Evolutionary conservation across 2,113 vertebrate species (phyloP).

Genomic region (Malaclemys terrapin): DNA sequence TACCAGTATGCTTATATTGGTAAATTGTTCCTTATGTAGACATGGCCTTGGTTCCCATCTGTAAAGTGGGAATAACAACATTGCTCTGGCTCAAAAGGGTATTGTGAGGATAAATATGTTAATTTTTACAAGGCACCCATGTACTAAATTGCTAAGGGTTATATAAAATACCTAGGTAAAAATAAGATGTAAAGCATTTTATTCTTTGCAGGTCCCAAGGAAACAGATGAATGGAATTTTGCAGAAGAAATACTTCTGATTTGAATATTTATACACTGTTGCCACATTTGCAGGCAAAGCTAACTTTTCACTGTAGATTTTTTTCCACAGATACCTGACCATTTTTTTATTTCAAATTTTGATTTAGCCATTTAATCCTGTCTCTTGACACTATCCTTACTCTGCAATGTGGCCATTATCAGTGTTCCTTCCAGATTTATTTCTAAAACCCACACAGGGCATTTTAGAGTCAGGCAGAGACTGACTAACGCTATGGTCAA

Average conservation of each 20-base stretch:
- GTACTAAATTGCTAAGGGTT: background rate
- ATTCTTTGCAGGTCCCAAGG: accelerated
- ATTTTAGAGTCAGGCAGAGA: background rate
- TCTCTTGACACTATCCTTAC: background rate
- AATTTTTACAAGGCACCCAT: too few species aligned
- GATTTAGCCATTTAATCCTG: background rate
- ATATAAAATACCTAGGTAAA: background rate
- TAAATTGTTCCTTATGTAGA: too few species aligned
- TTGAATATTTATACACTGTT: background rate
- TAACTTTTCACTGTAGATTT: background rate
- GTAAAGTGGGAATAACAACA: background rate
- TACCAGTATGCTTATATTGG: too few species aligned
- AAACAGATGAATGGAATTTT: background rate
- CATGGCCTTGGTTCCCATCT: too few species aligned
- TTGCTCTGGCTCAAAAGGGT: background rate
- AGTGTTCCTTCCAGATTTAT: background rate
- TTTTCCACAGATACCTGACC: background rate
- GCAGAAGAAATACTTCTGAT: background rate
- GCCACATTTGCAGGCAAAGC: background rate
- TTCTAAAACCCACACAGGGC: background rate
- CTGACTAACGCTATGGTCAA: background rate
- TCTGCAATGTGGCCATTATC: background rate
- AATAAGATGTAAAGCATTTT: background rate
- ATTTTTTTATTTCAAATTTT: background rate
- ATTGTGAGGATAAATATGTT: background rate